These are phyloP conservation scores for Idaea straminata DNA, from an alignment of 2,888 invertebrate species.

Conservation along the genomic window DNA sequence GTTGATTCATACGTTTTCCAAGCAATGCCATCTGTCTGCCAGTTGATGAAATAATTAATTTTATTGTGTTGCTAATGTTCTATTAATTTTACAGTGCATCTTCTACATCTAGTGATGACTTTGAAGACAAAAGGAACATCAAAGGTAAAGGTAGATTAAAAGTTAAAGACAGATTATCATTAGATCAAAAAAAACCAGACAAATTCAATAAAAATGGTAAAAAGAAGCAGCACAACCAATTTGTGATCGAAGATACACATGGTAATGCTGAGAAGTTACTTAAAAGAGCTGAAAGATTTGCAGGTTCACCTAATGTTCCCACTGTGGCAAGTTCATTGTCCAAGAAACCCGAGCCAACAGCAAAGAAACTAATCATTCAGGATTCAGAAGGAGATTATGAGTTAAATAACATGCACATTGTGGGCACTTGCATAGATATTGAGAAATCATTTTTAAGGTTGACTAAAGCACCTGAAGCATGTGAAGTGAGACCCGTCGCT, in stretches of 20 bases:
- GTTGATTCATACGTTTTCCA: too few species aligned
- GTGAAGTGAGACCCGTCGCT: slow-evolving; percentile 93
- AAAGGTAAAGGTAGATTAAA: slow-evolving; percentile 72
- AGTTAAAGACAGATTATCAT: slow-evolving; percentile 79
- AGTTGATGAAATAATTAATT: not conserved
- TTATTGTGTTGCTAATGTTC: slow-evolving; percentile 11
- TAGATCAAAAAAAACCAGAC: slow-evolving; percentile 64
- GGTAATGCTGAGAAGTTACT: slow-evolving; percentile 89
- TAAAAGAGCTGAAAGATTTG: slow-evolving; percentile 95
- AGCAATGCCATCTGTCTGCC: too few species aligned
- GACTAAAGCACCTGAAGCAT: slow-evolving; percentile 96
- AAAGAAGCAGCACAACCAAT: slow-evolving; percentile 83
- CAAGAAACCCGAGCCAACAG: slow-evolving; percentile 52
- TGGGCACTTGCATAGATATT: slow-evolving; percentile 95
- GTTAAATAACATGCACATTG: slow-evolving; percentile 92
- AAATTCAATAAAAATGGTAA: slow-evolving; percentile 74
- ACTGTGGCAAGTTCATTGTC: slow-evolving; percentile 67
- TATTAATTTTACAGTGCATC: slow-evolving; percentile 65
- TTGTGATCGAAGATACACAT: slow-evolving; percentile 83
- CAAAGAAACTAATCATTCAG: slow-evolving; percentile 69
- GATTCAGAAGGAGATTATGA: slow-evolving; percentile 88
- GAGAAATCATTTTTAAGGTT: slow-evolving; percentile 98
- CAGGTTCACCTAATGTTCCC: slow-evolving; percentile 66
- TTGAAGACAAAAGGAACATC: slow-evolving; percentile 69
- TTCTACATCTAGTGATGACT: slow-evolving; percentile 76